These are phyloP conservation scores for Saccostrea echinata DNA, from an alignment of 1,140 invertebrate species.

Conservation along the genomic window DNA sequence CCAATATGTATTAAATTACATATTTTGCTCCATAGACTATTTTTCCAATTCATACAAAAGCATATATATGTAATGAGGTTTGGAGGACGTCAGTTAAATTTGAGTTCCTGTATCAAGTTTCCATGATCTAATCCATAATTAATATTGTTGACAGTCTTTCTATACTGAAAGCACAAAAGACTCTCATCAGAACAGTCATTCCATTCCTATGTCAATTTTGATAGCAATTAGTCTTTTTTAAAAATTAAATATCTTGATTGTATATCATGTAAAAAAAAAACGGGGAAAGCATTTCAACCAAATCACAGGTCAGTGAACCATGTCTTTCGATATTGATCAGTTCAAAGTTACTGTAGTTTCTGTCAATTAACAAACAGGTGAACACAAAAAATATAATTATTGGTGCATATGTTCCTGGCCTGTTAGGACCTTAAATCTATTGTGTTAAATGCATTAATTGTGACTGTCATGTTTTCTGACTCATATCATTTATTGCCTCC, in stretches of 20 bases:
- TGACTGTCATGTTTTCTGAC: no score
- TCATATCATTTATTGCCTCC: no score
- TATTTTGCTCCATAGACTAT: not conserved
- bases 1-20: not conserved
- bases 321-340: not conserved
- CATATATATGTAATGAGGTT: not conserved
- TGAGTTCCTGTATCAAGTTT: not conserved
- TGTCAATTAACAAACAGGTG: not conserved
- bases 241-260: not conserved
- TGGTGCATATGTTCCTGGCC: not conserved
- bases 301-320: not conserved
- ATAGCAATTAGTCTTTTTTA: not conserved
- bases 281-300: not conserved
- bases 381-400: not conserved
- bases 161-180: not conserved
- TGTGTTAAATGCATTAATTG: no score
- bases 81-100: not conserved
- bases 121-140: not conserved
- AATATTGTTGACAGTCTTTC: not conserved
- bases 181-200: not conserved
- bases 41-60: not conserved
- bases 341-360: not conserved
- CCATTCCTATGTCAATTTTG: not conserved
- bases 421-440: no score
- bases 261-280: not conserved